Evolutionary conservation across 2,888 invertebrate genomes (phyloP), one percentile per base, ranked within the genome.

Genomic region (Euclidia mi): DNA sequence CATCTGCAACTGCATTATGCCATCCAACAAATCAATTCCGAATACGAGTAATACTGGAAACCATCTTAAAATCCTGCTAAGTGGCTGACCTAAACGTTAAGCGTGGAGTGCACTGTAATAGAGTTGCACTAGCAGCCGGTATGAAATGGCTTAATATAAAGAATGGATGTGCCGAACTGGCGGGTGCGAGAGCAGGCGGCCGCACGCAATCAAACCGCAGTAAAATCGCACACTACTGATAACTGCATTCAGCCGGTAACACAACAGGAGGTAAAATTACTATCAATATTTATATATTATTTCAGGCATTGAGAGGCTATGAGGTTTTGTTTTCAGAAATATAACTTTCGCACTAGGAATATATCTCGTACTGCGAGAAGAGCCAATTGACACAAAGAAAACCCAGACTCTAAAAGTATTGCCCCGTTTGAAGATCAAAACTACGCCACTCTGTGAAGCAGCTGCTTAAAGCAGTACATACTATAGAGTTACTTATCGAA

Each of bases 161-260:
- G 79, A 83, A 82, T 83, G 84, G 86, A 87, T 85, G 81, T 78
- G 79, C 76, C 70, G 59, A 74, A 62, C 65, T 67, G 69, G 65
- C 69, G 71, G 73, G 68, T 42, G 61, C 61, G 35, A 29, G 28
- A 57, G 51, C 45, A 64, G 46, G 63, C 63, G 71, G 77, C 71
- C 56, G 48, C 76, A 79, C 85, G 87, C 86, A 86, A 89, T 89
- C 89, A 89, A 87, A 89, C 78, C 85, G 84, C 87, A 86, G 81
- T 87, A 79, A 84, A 87, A 88, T 84, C 84, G 81, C 81, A 75
- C 76, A 68, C 75, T 67, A 76, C 78, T 82, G 85, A 86, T 84
- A 84, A 83, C 85, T 80, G 80, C 67, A 43, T 53, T 60, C 49
- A 40, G 78, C n/a, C 34, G 15, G 53, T 10, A 76, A 18, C 44